Evolutionary conservation across 2,797 vertebrate species (phyloP).

Genomic region (Zalophus californianus): DNA sequence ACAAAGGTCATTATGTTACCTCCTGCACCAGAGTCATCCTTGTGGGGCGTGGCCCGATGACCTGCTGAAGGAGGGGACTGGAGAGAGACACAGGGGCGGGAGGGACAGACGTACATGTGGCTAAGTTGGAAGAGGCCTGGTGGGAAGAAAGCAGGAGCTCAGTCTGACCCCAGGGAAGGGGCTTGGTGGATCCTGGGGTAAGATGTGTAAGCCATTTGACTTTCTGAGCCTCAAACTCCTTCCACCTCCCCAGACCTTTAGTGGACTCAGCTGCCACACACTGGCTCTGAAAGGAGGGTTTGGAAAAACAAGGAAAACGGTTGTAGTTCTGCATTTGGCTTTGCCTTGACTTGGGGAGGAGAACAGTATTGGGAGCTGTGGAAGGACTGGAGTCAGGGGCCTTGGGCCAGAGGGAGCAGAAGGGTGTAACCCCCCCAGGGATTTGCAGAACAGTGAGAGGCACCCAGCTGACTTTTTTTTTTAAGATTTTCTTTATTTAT

Average conservation of each 20-base stretch:
- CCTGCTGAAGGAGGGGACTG: background rate
- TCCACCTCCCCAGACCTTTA: too few species aligned
- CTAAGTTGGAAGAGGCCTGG: background rate
- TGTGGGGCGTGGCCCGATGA: accelerated
- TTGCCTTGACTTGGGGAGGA: accelerated
- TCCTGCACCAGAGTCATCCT: background rate
- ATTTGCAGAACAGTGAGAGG: background rate
- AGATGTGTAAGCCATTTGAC: background rate
- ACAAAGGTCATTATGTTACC: background rate
- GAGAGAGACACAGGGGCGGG: too few species aligned
- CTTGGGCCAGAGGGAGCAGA: background rate
- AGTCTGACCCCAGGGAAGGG: background rate
- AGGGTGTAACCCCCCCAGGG: accelerated
- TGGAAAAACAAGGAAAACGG: background rate
- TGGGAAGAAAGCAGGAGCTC: background rate
- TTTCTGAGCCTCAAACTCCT: background rate
- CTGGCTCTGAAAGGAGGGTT: too few species aligned
- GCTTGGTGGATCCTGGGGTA: background rate
- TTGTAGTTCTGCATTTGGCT: accelerated
- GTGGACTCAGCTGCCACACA: background rate
- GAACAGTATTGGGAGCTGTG: background rate
- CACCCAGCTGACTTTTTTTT: background rate
- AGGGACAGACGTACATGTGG: accelerated
- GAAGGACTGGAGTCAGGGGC: background rate
- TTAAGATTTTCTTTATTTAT: background rate